Conservation (phyloP, 1,140 invertebrate species). For the Aradophagus sp. region DNA sequence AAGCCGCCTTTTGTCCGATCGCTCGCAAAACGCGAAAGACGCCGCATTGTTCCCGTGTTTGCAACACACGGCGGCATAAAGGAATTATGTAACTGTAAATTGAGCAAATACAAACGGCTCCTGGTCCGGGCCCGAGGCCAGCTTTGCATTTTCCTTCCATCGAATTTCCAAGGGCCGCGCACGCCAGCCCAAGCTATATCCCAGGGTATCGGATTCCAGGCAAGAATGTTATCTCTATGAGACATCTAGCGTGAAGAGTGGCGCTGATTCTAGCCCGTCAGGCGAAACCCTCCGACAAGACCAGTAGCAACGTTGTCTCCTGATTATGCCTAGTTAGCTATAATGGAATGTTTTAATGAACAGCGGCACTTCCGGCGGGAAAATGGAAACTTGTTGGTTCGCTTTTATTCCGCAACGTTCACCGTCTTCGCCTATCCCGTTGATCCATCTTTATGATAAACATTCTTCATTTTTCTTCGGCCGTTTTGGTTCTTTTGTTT, state of each 20-base stretch:
- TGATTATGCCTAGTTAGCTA: constrained; percentile 30
- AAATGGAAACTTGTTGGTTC: no score
- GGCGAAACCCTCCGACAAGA: constrained; percentile 16
- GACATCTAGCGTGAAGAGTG: constrained; percentile 64
- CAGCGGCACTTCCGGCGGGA: not conserved
- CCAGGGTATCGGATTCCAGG: constrained; percentile 63
- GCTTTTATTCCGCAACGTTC: no score
- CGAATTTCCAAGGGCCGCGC: constrained; percentile 43
- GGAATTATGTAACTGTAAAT: constrained; percentile 73
- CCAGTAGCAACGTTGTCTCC: constrained; percentile 39
- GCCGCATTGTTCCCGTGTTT: constrained; percentile 61
- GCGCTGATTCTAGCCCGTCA: constrained; percentile 26
- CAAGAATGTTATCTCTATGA: constrained; percentile 66
- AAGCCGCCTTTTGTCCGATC: constrained; percentile 51
- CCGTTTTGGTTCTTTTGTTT: no score
- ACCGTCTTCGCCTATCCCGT: no score
- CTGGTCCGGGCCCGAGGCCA: constrained; percentile 44
- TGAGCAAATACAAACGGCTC: constrained; percentile 71
- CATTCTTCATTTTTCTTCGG: no score
- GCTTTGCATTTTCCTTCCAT: constrained; percentile 64
- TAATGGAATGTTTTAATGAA: constrained; percentile 4
- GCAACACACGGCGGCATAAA: constrained; percentile 61
- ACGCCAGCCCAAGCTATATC: constrained; percentile 44
- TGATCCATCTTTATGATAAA: no score
- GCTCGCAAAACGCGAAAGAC: constrained; percentile 63